A percentile compares a stretch with the other conserved stretches of the same genome.
Evolutionary conservation across 1,140 invertebrate species (phyloP).

Genomic region (Theocolax elegans): DNA sequence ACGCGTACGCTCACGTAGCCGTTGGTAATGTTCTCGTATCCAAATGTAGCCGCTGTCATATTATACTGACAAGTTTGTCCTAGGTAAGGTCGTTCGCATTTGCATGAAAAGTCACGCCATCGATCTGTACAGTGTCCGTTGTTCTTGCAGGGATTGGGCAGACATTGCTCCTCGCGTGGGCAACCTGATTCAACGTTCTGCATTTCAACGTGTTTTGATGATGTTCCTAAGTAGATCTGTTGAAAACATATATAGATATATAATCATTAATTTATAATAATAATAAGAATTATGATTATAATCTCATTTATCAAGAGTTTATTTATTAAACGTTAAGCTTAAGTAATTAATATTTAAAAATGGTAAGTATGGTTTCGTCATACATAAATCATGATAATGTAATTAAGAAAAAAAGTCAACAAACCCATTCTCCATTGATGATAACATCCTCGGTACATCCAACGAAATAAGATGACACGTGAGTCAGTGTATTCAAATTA

Average conservation of each 20-base stretch:
- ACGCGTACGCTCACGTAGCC: constrained; percentile 79
- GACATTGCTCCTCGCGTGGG: constrained; percentile 82
- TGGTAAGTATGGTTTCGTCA: too few relatives aligned
- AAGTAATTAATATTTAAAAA: too few relatives aligned
- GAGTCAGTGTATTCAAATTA: constrained; percentile 75
- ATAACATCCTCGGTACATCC: constrained; percentile 93
- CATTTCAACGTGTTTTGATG: constrained; percentile 59
- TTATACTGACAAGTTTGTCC: constrained; percentile 89
- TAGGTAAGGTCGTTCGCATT: constrained; percentile 86
- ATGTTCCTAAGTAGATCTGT: constrained; percentile 48
- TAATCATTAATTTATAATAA: too few relatives aligned
- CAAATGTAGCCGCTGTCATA: constrained; percentile 91
- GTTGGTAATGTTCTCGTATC: constrained; percentile 82
- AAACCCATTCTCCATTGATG: constrained; percentile 84
- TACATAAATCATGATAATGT: background rate
- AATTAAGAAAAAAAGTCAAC: too few relatives aligned
- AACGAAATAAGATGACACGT: constrained; percentile 81
- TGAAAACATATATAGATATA: background rate
- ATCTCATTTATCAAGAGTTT: too few relatives aligned
- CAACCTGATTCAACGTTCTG: constrained; percentile 78
- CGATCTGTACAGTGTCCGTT: constrained; percentile 88
- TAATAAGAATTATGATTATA: too few relatives aligned
- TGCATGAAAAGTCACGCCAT: constrained; percentile 88
- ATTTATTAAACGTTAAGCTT: too few relatives aligned
- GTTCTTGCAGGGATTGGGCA: constrained; percentile 86